Percentiles rank a stretch among this genome's conserved stretches.
These are phyloP conservation scores for Polypterus senegalus DNA, from an alignment of 2,113 vertebrate species.

Conservation along the genomic window DNA sequence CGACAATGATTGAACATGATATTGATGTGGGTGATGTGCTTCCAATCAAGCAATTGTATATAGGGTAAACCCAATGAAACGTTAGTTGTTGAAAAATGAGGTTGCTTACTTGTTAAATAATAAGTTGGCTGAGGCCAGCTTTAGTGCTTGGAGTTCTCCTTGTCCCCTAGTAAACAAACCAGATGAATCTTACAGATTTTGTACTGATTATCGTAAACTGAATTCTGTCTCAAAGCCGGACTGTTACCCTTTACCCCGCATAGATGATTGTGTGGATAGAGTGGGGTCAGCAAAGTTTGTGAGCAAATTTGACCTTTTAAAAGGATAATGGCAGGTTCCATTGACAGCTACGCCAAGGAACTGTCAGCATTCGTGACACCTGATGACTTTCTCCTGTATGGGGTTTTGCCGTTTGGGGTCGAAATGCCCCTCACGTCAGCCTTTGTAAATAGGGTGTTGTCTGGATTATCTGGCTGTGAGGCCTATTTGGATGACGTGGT, in stretches of 20 bases:
- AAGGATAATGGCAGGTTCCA: no score
- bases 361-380: no score
- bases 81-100: not conserved
- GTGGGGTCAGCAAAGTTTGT: no score
- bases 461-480: no score
- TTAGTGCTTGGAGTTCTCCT: constrained; percentile 9
- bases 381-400: not conserved
- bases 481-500: no score
- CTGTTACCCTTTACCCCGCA: constrained; percentile 2
- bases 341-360: no score
- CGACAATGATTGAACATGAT: not conserved
- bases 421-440: not conserved
- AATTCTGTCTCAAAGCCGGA: not conserved
- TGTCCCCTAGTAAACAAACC: not conserved
- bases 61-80: constrained; percentile 1
- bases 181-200: not conserved
- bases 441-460: no score
- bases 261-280: constrained; percentile 5
- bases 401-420: constrained; percentile 3
- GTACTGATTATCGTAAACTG: constrained; percentile 1
- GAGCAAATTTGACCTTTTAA: no score
- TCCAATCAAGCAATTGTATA: constrained; percentile 12
- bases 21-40: constrained; percentile 1
- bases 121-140: not conserved
- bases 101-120: constrained; percentile 4